Evolutionary conservation across 1,140 invertebrate genomes (phyloP), one percentile per base, ranked within the genome.

Genomic region (Hyles vespertilio): DNA sequence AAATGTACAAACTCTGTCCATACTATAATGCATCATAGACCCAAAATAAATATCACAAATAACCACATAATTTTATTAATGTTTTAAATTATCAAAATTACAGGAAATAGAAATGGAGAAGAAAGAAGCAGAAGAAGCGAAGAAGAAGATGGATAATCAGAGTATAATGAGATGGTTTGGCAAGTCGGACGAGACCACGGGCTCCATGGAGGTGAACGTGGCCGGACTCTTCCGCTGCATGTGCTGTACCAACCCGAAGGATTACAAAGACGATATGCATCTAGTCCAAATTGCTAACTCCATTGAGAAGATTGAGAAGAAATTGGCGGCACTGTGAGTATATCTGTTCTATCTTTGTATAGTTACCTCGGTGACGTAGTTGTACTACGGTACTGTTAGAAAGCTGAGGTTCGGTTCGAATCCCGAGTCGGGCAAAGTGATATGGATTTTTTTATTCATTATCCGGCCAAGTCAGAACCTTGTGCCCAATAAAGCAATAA

Each of bases 151-250:
- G 6, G 96, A 96, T 67, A 93, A 94, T 69, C 95, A 96, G 60
- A 94, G 93, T n/a, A 81, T 97, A 1, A 92, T 94, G 22, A 96
- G 95, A 61, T 89, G 96, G 45, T 89, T 91, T 5, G 94, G 93
- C 87, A 90, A 51, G 92, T 92, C 93, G 2, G 94, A 96, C 51
- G 94, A 96, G 63, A 95, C 95, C 63, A 94, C 96, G 77, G 97
- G 97, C 3, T 96, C 95, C 0, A 92, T 98, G 33, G 96, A 97
- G 78, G 93, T 97, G 66, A 95, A 94, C 0, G 87, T 97, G 2
- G 94, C 96, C n/a, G 96, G 96, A 0, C 89, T 98, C 0, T 98
- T 97, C 89, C 94, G 94, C 59, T 95, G 95, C 65, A 93, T 98
- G 91, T 93, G 96, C 51, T 98, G 96, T 69, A 97, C 96, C 0